A percentile compares a stretch with the other conserved stretches of the same genome.
Conservation (phyloP, 2,888 invertebrate species). For the Leptinotarsa juncta region DNA sequence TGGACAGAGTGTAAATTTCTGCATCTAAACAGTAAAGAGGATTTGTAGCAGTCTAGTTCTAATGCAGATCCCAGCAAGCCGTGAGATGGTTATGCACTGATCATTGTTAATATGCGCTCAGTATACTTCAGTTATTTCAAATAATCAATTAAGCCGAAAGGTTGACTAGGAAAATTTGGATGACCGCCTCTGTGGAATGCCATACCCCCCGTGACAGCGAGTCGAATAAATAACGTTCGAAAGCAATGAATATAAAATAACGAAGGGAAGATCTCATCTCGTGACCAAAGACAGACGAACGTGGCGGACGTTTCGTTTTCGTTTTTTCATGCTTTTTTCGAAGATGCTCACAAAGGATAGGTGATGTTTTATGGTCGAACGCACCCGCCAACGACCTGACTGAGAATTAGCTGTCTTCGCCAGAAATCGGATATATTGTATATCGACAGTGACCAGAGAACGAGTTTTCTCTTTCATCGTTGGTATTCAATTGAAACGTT, state of each 20-base stretch:
- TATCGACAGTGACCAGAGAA: conserved; percentile 14
- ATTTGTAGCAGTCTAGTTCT: no score
- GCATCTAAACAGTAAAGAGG: no score
- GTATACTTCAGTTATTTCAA: no score
- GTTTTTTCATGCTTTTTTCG: conserved; percentile 30
- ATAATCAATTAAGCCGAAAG: no score
- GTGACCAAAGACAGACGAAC: conserved; percentile 33
- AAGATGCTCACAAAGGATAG: conserved; percentile 36
- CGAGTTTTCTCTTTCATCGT: conserved; percentile 20
- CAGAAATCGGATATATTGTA: conserved; percentile 34
- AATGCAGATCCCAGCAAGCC: no score
- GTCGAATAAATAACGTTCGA: conserved; percentile 44
- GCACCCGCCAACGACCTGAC: conserved; percentile 25
- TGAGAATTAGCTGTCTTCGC: conserved; percentile 29
- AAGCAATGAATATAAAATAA: conserved; percentile 45
- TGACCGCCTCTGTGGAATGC: neutral
- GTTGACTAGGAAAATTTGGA: neutral
- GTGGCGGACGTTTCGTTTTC: conserved; percentile 30
- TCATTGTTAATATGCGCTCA: no score
- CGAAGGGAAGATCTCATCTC: conserved; percentile 25
- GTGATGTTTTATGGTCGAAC: conserved; percentile 34
- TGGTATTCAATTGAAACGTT: conserved; percentile 6
- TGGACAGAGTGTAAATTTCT: no score
- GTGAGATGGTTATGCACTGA: no score
- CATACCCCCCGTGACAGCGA: conserved; percentile 31